Evolutionary conservation across 2,113 vertebrate genomes (phyloP).

Genomic region (Neolamprologus falcicula): DNA sequence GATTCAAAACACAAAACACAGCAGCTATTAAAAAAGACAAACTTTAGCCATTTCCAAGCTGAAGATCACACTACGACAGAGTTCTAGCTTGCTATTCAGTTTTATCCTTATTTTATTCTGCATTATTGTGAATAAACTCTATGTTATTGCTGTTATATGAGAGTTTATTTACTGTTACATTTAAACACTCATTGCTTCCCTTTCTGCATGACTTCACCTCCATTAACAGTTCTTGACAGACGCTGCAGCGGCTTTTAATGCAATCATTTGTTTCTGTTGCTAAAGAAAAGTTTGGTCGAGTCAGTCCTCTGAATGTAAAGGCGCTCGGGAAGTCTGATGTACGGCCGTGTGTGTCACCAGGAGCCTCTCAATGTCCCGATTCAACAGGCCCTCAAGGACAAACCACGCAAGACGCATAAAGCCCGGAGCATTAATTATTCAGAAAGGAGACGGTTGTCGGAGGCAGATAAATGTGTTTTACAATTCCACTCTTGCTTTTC

Average conservation of each 20-base stretch:
- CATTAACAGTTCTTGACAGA: background rate
- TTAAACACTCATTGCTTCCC: background rate
- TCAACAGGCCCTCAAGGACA: conserved; percentile 37
- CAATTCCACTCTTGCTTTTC: conserved; percentile 35
- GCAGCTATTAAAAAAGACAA: background rate
- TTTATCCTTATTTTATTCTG: background rate
- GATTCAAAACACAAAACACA: background rate
- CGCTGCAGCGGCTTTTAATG: background rate
- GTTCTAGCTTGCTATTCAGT: background rate
- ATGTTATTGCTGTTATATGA: background rate
- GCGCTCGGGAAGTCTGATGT: background rate
- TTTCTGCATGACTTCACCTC: conserved; percentile 14
- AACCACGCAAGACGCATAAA: conserved; percentile 10
- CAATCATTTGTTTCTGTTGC: background rate
- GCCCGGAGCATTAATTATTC: conserved; percentile 64
- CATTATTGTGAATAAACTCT: background rate
- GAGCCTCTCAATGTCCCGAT: background rate
- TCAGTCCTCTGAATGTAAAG: background rate
- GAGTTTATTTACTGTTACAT: background rate
- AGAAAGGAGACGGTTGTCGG: conserved; percentile 29
- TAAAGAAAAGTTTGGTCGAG: background rate
- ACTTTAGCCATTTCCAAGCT: background rate
- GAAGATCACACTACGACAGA: background rate
- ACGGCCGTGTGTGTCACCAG: background rate
- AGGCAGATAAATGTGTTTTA: conserved; percentile 61